Conservation (phyloP, 2,888 invertebrate species). For the Lochmaea crataegi region DNA sequence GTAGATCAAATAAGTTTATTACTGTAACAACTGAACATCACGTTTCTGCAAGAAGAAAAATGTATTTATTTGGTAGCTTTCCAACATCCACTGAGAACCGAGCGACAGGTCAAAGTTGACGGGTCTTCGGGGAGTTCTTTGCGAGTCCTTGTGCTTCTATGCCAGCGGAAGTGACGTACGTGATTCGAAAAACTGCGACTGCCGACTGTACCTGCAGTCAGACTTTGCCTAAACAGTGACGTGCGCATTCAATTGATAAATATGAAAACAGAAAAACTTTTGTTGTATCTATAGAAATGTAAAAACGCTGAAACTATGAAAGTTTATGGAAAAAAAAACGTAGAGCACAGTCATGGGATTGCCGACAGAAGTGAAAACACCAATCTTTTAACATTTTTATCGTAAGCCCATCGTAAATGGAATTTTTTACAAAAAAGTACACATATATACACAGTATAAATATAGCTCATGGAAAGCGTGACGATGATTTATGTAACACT, state of each 20-base stretch:
- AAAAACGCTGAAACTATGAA: too few species aligned
- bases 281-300: too few species aligned
- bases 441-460: too few species aligned
- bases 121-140: constrained; percentile 22
- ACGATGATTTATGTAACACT: too few species aligned
- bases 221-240: constrained; percentile 5
- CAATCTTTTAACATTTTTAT: too few species aligned
- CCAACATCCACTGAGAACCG: constrained; percentile 13
- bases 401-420: too few species aligned
- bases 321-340: too few species aligned
- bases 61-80: constrained; percentile 28
- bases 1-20: constrained; percentile 9
- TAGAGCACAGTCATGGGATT: too few species aligned
- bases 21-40: constrained; percentile 29
- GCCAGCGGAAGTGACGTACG: constrained; percentile 26
- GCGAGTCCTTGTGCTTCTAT: constrained; percentile 12
- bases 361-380: too few species aligned
- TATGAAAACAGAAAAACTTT: too few species aligned
- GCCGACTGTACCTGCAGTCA: not conserved
- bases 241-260: not conserved
- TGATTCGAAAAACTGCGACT: constrained; percentile 22
- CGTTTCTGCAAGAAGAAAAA: constrained; percentile 21
- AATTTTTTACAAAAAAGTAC: too few species aligned
- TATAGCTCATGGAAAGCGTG: too few species aligned
- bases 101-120: constrained; percentile 28